phyloP scores from a whole-genome alignment of 2,888 invertebrate species.

The Pherbina coryleti region DNA sequence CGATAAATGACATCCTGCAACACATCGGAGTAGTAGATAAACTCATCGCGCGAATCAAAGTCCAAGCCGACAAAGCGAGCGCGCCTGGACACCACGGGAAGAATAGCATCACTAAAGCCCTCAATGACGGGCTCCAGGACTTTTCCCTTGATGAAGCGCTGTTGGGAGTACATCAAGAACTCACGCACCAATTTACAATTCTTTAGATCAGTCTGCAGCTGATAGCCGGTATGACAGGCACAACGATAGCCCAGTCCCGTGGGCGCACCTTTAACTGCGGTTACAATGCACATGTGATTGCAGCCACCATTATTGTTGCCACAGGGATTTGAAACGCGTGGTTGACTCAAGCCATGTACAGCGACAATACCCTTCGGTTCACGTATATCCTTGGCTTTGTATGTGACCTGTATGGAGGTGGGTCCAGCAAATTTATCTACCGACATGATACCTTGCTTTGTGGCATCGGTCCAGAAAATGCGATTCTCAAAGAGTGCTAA shows the following conservation, averaged over 20 bases:
- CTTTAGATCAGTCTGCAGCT: conserved; percentile 79
- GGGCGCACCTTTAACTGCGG: conserved; percentile 76
- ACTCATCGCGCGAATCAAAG: conserved; percentile 89
- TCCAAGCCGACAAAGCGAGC: conserved; percentile 96
- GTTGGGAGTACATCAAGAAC: conserved; percentile 95
- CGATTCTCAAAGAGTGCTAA: conserved; percentile 87
- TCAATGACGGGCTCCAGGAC: conserved; percentile 88
- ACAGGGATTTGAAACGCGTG: conserved; percentile 84
- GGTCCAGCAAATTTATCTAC: conserved; percentile 88
- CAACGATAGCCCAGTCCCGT: conserved; percentile 88
- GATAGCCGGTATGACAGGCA: conserved; percentile 91
- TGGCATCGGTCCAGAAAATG: conserved; percentile 92
- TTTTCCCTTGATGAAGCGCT: conserved; percentile 94
- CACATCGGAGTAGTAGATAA: conserved; percentile 98
- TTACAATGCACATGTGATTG: conserved; percentile 94
- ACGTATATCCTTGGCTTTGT: conserved; percentile 82
- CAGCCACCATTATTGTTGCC: conserved; percentile 90
- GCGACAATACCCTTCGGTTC: conserved; percentile 89
- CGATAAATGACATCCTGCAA: conserved; percentile 93
- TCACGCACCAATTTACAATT: conserved; percentile 87
- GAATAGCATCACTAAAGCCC: conserved; percentile 94
- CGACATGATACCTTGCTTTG: conserved; percentile 89
- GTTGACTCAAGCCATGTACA: conserved; percentile 83
- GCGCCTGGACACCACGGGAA: conserved; percentile 91
- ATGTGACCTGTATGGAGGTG: conserved; percentile 82